Evolutionary conservation across 2,888 invertebrate species (phyloP).

Genomic region (Sisyra nigra): DNA sequence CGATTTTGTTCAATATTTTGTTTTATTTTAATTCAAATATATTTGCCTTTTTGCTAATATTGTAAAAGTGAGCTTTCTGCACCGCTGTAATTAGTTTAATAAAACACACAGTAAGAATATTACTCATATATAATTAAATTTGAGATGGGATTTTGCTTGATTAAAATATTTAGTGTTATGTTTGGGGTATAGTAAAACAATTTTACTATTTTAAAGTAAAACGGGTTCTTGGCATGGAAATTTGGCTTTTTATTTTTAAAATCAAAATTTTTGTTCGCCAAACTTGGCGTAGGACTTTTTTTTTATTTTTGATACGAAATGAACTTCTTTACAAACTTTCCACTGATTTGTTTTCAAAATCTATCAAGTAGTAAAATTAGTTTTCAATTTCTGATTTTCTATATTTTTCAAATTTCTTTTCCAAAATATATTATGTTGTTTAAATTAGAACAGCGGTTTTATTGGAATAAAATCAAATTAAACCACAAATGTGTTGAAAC

Average conservation of each 20-base stretch:
- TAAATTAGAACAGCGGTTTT: background rate
- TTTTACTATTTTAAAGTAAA: too few species aligned
- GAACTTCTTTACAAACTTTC: too few species aligned
- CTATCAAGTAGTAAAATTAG: background rate
- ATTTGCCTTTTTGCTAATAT: background rate
- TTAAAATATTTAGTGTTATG: constrained; percentile 7
- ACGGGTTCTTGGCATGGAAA: constrained; percentile 10
- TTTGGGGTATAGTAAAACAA: too few species aligned
- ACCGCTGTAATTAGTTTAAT: constrained; percentile 7
- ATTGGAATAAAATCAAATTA: background rate
- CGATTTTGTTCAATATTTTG: background rate
- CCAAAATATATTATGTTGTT: background rate
- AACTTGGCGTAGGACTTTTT: constrained; percentile 8
- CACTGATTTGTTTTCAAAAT: background rate
- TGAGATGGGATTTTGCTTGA: constrained; percentile 8
- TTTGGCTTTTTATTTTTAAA: constrained; percentile 11
- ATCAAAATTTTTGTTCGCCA: too few species aligned
- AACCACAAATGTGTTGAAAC: background rate
- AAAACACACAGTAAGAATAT: constrained; percentile 5
- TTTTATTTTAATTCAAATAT: background rate
- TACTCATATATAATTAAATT: too few species aligned
- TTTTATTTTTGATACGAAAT: background rate
- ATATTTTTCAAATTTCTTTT: background rate
- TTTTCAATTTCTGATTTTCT: background rate
- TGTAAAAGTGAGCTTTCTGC: too few species aligned